Conservation (phyloP, 2,888 invertebrate species). For the Drosophila macrospina region DNA sequence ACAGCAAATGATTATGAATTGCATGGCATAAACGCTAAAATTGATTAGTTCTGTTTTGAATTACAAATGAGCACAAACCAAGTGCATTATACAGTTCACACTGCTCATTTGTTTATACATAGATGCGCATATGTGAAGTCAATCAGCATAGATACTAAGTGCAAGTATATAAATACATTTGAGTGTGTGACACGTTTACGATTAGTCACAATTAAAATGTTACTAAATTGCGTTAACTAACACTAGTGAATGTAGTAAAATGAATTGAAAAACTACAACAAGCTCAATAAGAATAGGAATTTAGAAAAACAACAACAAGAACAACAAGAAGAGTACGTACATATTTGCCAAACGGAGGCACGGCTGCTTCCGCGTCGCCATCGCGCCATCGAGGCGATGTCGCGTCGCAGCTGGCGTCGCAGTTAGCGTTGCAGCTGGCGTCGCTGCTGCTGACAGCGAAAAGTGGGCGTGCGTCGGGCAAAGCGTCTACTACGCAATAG, state of each 20-base stretch:
- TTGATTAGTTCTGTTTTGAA: background rate
- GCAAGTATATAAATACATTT: conserved; percentile 1
- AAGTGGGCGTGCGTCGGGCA: conserved; percentile 66
- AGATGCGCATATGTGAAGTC: background rate
- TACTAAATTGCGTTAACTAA: conserved; percentile 10
- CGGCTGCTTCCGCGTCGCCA: conserved; percentile 63
- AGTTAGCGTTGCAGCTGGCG: conserved; percentile 40
- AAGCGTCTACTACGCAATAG: conserved; percentile 64
- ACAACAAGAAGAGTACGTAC: too few relatives aligned
- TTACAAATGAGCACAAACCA: background rate
- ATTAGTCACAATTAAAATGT: conserved; percentile 11
- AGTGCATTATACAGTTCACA: conserved; percentile 8
- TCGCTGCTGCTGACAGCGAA: conserved; percentile 41
- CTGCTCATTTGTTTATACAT: background rate
- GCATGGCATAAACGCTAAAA: background rate
- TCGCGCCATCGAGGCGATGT: conserved; percentile 20
- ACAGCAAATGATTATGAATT: background rate
- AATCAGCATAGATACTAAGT: conserved; percentile 10
- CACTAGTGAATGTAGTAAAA: conserved; percentile 16
- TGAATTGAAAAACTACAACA: background rate
- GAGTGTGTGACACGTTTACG: conserved; percentile 11
- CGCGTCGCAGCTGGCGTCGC: too few relatives aligned
- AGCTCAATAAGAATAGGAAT: conserved; percentile 1
- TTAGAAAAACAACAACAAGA: conserved; percentile 1
- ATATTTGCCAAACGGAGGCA: conserved; percentile 49